Evolutionary conservation across 2,888 invertebrate genomes (phyloP).

Genomic region (Chymomyza caudatula): DNA sequence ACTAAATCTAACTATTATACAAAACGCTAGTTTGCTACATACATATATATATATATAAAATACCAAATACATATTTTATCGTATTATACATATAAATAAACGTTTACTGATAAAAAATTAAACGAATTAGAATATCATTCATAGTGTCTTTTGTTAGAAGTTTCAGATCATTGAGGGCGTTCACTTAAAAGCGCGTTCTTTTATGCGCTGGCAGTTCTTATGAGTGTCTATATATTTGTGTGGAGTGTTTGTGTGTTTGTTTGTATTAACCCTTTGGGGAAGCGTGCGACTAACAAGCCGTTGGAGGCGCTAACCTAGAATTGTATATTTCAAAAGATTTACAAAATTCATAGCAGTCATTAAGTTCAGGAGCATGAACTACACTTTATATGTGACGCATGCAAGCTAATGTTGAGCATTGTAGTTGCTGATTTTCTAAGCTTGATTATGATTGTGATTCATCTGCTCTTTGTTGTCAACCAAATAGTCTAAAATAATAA

Average conservation of each 20-base stretch:
- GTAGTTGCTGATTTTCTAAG: background rate
- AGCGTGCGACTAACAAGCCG: constrained; percentile 71
- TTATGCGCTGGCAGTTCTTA: constrained; percentile 6
- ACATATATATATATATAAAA: constrained; percentile 26
- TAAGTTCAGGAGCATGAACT: constrained; percentile 9
- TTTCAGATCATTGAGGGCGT: constrained; percentile 16
- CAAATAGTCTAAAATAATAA: constrained; percentile 55
- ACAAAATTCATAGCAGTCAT: background rate
- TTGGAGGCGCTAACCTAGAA: constrained; percentile 75
- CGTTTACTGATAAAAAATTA: constrained; percentile 39
- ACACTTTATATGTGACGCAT: background rate
- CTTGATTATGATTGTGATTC: constrained; percentile 2
- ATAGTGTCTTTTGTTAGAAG: constrained; percentile 41
- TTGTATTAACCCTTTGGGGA: background rate
- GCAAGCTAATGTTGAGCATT: background rate
- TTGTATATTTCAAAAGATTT: constrained; percentile 25
- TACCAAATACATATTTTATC: constrained; percentile 45
- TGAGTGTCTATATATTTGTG: background rate
- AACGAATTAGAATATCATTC: constrained; percentile 47
- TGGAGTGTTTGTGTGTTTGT: background rate
- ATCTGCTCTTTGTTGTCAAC: constrained; percentile 40
- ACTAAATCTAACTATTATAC: constrained; percentile 33
- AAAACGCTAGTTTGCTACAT: constrained; percentile 27
- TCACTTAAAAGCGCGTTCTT: background rate
- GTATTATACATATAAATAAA: constrained; percentile 43